These are phyloP conservation scores for Microctonus hyperodae DNA, from an alignment of 2,888 invertebrate species.

Conservation along the genomic window DNA sequence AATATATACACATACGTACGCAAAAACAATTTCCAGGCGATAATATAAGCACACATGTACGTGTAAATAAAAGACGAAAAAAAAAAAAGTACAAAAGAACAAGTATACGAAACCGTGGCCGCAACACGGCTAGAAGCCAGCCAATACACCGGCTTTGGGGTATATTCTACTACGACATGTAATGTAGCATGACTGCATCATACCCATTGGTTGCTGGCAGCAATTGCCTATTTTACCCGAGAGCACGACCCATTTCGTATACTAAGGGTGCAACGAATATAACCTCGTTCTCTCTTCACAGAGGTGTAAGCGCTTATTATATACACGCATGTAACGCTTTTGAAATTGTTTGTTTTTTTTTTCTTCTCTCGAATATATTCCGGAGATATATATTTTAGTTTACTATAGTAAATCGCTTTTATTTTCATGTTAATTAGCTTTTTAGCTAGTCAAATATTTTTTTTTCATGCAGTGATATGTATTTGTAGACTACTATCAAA, in stretches of 20 bases:
- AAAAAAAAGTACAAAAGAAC: not conserved
- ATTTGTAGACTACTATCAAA: conserved; percentile 7
- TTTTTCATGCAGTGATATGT: conserved; percentile 20
- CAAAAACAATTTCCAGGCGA: conserved; percentile 1
- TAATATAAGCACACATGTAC: conserved; percentile 22
- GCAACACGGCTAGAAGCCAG: conserved; percentile 25
- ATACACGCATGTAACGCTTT: not conserved
- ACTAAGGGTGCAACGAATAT: conserved; percentile 47
- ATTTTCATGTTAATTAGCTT: no score
- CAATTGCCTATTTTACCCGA: conserved; percentile 57
- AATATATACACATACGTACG: conserved; percentile 27
- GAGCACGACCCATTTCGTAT: conserved; percentile 58
- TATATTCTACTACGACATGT: conserved; percentile 10
- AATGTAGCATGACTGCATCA: conserved; percentile 42
- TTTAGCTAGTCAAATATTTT: no score
- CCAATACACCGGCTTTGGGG: conserved; percentile 22
- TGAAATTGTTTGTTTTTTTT: conserved; percentile 3
- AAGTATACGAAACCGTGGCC: conserved; percentile 2
- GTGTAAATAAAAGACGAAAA: not conserved
- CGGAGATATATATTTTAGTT: not conserved
- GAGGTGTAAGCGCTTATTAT: conserved; percentile 42
- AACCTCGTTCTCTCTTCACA: conserved; percentile 35
- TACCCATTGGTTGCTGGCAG: conserved; percentile 55
- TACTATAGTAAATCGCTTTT: no score
- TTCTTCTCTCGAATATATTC: not conserved